Percentiles rank a stretch among this genome's conserved stretches.
Evolutionary conservation across 2,888 invertebrate genomes (phyloP).

Genomic region (Selenia dentaria): DNA sequence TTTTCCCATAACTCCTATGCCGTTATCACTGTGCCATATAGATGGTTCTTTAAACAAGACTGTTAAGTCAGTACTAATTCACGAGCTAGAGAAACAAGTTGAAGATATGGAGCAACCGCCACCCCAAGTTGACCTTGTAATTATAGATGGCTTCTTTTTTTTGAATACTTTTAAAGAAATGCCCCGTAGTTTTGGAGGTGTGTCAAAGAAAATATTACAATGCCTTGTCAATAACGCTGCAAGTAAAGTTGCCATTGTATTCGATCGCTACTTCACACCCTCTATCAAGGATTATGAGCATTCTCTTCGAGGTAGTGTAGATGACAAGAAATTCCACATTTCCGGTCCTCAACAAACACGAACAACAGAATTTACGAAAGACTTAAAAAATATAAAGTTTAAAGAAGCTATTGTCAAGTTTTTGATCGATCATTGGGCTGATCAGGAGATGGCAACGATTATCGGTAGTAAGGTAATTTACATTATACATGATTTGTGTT

Average conservation of each 20-base stretch:
- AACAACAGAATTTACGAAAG: conserved; percentile 27
- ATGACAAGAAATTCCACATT: conserved; percentile 20
- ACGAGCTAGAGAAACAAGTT: conserved; percentile 14
- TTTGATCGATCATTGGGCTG: conserved; percentile 34
- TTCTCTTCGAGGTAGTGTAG: conserved; percentile 19
- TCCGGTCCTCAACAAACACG: conserved; percentile 25
- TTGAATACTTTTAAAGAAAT: conserved; percentile 20
- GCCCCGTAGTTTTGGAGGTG: conserved; percentile 19
- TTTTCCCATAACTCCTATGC: conserved; percentile 22
- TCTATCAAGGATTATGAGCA: conserved; percentile 36
- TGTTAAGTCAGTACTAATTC: conserved; percentile 21
- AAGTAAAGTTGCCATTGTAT: conserved; percentile 24
- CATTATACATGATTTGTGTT: conserved; percentile 11
- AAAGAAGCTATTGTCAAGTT: conserved; percentile 37
- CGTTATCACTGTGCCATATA: conserved; percentile 22
- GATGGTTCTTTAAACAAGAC: conserved; percentile 33
- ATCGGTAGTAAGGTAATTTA: conserved; percentile 24
- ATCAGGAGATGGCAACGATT: conserved; percentile 27
- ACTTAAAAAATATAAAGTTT: conserved; percentile 36
- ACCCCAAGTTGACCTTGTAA: conserved; percentile 11
- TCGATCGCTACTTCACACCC: conserved; percentile 34
- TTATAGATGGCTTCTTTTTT: conserved; percentile 28
- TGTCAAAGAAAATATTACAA: conserved; percentile 21
- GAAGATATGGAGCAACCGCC: conserved; percentile 14
- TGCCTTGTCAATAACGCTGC: conserved; percentile 3